Conservation (phyloP, 2,797 vertebrate genomes). For the Tragopan temminckii region DNA sequence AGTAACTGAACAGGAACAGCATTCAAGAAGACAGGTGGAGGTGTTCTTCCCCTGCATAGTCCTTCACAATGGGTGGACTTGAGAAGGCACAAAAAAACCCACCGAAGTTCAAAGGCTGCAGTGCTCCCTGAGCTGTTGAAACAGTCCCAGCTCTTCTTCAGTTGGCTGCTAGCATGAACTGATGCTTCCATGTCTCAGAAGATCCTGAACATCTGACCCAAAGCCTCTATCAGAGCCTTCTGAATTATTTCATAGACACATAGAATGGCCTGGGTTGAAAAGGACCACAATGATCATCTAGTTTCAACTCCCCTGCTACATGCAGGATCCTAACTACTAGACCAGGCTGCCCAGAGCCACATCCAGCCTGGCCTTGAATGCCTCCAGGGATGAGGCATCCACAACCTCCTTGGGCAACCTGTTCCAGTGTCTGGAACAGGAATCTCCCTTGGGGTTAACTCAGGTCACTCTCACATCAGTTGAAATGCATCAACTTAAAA, state of each 20-base stretch:
- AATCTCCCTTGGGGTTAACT: background rate
- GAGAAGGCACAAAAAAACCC: background rate
- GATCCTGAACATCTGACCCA: background rate
- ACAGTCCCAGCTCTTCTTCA: background rate
- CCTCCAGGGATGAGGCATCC: too few relatives aligned
- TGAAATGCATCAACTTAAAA: conserved; percentile 5
- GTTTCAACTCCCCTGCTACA: too few relatives aligned
- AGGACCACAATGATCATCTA: too few relatives aligned
- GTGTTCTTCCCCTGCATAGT: background rate
- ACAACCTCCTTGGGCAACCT: too few relatives aligned
- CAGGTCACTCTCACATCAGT: background rate
- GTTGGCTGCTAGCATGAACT: background rate
- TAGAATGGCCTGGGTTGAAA: too few relatives aligned
- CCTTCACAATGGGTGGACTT: background rate
- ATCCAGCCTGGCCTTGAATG: too few relatives aligned
- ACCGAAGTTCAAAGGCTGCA: background rate
- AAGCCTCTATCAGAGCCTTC: background rate
- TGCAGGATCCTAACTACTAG: too few relatives aligned
- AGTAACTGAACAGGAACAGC: background rate
- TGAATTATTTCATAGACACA: background rate
- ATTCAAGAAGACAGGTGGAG: background rate
- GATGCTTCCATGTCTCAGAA: background rate
- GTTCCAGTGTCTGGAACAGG: too few relatives aligned
- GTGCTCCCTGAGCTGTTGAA: background rate
- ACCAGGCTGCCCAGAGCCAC: too few relatives aligned